Conservation (phyloP, 2,113 vertebrate genomes). For the Hemicordylus capensis region DNA sequence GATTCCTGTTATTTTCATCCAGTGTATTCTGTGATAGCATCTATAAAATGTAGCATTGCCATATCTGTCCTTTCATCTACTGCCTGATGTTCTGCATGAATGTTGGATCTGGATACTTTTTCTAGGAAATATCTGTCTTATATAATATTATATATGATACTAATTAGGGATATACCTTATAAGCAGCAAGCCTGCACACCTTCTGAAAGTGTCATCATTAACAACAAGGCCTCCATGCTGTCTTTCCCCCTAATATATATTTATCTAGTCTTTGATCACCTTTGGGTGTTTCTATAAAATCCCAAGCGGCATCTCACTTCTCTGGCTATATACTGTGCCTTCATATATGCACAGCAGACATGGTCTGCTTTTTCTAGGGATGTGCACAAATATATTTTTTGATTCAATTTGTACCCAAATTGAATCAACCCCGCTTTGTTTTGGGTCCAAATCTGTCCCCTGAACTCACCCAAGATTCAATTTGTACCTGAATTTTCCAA, state of each 20-base stretch:
- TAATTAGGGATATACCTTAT: background rate
- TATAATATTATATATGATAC: accelerated
- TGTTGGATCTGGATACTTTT: background rate
- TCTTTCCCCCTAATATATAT: background rate
- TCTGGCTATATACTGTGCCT: background rate
- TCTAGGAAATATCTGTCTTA: background rate
- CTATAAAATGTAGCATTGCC: background rate
- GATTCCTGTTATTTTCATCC: no score
- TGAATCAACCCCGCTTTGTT: no score
- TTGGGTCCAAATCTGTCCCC: no score
- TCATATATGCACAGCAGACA: background rate
- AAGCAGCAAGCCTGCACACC: background rate
- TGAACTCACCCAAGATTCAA: no score
- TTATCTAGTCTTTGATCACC: background rate
- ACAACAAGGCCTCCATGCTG: background rate
- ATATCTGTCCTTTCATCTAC: background rate
- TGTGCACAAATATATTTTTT: no score
- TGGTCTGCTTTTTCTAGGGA: no score
- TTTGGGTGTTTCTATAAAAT: background rate
- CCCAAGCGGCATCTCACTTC: no score
- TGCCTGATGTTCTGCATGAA: background rate
- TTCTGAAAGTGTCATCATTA: accelerated
- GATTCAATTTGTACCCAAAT: no score
- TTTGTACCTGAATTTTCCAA: no score
- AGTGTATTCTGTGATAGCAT: background rate